Base-by-base conservation (phyloP, 1,140 invertebrate species). In the Halesus radiatus region DNA sequence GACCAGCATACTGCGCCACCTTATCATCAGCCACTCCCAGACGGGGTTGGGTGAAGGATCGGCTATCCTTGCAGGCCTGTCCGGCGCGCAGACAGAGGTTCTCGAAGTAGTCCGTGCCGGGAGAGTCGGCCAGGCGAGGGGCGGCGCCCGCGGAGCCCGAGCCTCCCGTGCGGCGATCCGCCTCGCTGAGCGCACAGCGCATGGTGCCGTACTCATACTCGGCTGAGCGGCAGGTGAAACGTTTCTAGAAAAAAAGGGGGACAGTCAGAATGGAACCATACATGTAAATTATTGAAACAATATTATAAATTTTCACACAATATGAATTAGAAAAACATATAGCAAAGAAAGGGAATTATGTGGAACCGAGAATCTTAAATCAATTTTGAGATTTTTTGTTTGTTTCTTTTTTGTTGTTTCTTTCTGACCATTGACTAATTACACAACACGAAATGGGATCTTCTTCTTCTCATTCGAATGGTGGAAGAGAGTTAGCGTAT, bases 161-260 rank as follows among this genome's bases (percentile, higher is more conserved):
- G 26, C 78, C 78, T 0, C 94, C 95, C 0, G 94, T 95, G 80
- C 97, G 91, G 20, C 97, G 90, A 86, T 98, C 97, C 5, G 95
- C 94, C 85, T 98, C 96, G 85, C 95, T 96, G 16, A 98, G 90
- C 77, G 96, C 94, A 85, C 97, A 98, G 84, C 97, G 94, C 81
- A 98, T 92, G 32, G 95, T 97, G 45, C 96, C 94, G 89, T 98
- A 98, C 86, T 98, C 97, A 88, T 98, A 98, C 88, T 98, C 96
- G 13, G 96, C 95, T 3, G 96, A 98, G 5, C 97, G 93, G 85
- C 97, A 98, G 13, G 94, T 94, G 87, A 98, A 98, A 26, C 96
- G 94, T 86, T 95, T 94, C 92, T 95, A 87, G 37, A 45, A 45
- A 45, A 13, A 45, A 45, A 45, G 10, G n/a, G n/a, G n/a, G n/a